phyloP scores from a whole-genome alignment of 2,797 vertebrate species.

The Epinephelus malabaricus region DNA sequence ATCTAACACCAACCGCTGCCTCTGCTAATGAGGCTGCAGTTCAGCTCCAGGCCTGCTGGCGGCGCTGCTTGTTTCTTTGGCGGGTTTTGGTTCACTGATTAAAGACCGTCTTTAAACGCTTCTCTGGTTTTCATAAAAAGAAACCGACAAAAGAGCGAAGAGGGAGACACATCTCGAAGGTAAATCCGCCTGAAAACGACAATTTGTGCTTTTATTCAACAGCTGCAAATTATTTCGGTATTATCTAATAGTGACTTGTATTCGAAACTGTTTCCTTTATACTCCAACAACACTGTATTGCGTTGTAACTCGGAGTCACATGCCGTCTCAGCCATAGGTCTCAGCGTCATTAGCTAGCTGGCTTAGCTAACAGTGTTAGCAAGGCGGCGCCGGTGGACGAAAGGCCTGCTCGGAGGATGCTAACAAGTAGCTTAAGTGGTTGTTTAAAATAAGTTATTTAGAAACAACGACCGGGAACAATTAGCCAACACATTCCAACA shows the following conservation, averaged over 20 bases:
- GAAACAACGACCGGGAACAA: too few species aligned
- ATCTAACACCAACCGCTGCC: too few species aligned
- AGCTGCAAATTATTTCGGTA: accelerated
- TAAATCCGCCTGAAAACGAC: constrained; percentile 1
- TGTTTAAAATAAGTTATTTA: neutral
- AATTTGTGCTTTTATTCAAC: accelerated
- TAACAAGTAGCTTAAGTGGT: neutral
- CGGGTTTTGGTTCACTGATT: accelerated
- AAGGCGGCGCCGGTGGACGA: constrained; percentile 54
- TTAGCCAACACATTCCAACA: too few species aligned
- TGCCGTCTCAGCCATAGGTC: neutral
- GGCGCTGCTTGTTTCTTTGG: neutral
- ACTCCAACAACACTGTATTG: accelerated
- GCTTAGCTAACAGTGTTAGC: constrained; percentile 49
- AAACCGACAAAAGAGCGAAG: constrained; percentile 52
- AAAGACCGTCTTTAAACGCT: constrained; percentile 7
- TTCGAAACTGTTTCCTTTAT: accelerated
- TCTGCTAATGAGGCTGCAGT: neutral
- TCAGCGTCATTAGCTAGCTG: constrained; percentile 24
- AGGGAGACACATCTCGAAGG: constrained; percentile 60
- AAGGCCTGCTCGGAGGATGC: constrained; percentile 36
- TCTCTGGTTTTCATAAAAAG: constrained; percentile 21
- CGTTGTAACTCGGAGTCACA: neutral
- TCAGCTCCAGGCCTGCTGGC: constrained; percentile 1
- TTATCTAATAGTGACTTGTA: accelerated